Conservation (phyloP, 35 echinoderm and acorn worm species). For the Holothuria glaberrima region DNA sequence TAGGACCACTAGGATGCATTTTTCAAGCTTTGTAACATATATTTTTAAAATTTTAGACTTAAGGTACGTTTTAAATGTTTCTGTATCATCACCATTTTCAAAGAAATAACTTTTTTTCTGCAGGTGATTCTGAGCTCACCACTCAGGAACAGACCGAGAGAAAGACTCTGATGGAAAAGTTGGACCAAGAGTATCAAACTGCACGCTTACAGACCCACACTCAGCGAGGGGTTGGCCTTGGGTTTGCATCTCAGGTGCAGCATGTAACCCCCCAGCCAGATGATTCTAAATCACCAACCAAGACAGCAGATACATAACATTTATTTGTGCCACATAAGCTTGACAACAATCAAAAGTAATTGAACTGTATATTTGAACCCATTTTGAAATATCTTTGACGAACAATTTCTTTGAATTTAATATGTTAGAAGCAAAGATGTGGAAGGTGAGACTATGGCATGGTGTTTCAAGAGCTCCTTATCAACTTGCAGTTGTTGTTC, state of each 20-base stretch:
- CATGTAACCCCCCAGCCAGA: not conserved
- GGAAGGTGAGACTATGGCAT: too few species aligned
- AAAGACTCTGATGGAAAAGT: conserved; percentile 57
- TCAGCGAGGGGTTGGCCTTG: conserved; percentile 92
- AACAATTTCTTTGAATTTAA: too few species aligned
- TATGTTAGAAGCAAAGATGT: too few species aligned
- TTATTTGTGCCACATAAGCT: not conserved
- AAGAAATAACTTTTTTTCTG: not conserved
- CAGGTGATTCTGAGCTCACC: not conserved
- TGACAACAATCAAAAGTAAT: not conserved
- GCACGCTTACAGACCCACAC: conserved; percentile 96
- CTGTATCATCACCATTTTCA: too few species aligned
- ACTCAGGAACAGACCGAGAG: conserved; percentile 55
- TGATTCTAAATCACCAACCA: conserved; percentile 24
- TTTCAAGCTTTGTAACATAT: too few species aligned
- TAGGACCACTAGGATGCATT: too few species aligned
- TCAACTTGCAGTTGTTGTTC: too few species aligned
- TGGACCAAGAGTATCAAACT: conserved; percentile 89
- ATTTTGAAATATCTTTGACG: too few species aligned
- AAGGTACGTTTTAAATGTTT: too few species aligned
- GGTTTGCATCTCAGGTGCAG: conserved; percentile 59
- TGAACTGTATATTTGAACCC: too few species aligned
- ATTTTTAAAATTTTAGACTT: too few species aligned
- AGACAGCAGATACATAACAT: conserved; percentile 27
- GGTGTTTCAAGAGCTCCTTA: too few species aligned